Base-by-base conservation (phyloP, 1,140 invertebrate species). In the Galleria mellonella region DNA sequence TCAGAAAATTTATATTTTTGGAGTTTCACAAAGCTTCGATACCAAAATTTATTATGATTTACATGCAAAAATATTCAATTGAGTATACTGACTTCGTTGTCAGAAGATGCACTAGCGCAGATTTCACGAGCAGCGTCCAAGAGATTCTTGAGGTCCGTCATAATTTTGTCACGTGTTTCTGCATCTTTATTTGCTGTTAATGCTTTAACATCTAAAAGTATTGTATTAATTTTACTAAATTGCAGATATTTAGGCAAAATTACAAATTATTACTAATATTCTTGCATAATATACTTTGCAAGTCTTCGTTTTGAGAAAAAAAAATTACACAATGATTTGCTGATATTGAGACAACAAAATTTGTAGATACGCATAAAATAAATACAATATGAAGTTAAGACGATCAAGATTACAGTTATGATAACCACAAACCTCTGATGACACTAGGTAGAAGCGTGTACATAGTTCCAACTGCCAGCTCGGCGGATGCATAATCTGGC, bases 401-500 rank as follows among this genome's bases (percentile, higher is more conserved):
- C 28, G 28, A 4, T 29, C 4, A 4, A 29, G 4, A 29, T 29
- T 29, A 35, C 2, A 12, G n/a, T 14, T n/a, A 7, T 32, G 3
- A 38, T 17, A 13, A 31, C n/a, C n/a, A n/a, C 28, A 46, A 36
- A 75, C 72, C 72, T 48, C 54, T 49, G 3, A 66, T 48, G 9
- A 77, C 57, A 9, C 48, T 35, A 23, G 68, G 59, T 35, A 62
- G 53, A 9, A 61, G 17, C 32, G 62, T 39, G 5, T 51, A 39
- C 10, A 76, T 66, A 1, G 42, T 57, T 3, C 48, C 32, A 2
- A 72, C 33, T 0, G 69, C 62, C 13, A 40, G 14, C 11, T 61
- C 50, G 9, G 66, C 66, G 1, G 48, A 42, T 0, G 47, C 43
- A 23, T 65, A 70, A 36, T 74, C 55, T 11, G 58, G 55, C 13